These are phyloP conservation scores for Neolamprologus hecqui DNA, from an alignment of 2,113 vertebrate genomes.

Conservation along the genomic window DNA sequence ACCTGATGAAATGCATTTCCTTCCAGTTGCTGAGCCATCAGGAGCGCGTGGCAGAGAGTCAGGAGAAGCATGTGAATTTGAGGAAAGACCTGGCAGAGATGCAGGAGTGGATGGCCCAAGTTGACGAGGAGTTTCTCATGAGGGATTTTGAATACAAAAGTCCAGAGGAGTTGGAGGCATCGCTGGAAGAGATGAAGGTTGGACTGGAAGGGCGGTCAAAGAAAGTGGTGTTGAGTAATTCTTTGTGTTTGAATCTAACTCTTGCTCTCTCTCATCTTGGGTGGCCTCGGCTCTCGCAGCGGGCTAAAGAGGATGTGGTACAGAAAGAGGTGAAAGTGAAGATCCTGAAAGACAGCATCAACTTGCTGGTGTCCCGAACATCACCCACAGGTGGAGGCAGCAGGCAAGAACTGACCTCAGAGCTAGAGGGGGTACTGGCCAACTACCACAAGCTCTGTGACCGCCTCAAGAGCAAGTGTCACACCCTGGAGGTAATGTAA, in stretches of 20 bases:
- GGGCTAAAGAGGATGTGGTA: conserved; percentile 93
- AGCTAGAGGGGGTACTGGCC: conserved; percentile 80
- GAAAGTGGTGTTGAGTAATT: neutral
- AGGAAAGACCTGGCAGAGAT: conserved; percentile 96
- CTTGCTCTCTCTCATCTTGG: neutral
- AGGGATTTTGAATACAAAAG: conserved; percentile 95
- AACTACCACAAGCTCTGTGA: conserved; percentile 95
- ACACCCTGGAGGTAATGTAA: conserved; percentile 86
- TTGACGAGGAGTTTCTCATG: conserved; percentile 95
- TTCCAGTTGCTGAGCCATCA: conserved; percentile 81
- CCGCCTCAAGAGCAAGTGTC: conserved; percentile 91
- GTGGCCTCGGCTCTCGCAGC: conserved; percentile 59
- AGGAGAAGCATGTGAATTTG: conserved; percentile 87
- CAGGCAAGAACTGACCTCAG: conserved; percentile 77
- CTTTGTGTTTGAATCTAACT: neutral
- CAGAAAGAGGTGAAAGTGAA: conserved; percentile 98
- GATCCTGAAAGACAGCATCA: conserved; percentile 96
- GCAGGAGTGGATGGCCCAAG: conserved; percentile 96
- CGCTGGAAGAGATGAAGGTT: conserved; percentile 97
- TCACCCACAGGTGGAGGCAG: conserved; percentile 68
- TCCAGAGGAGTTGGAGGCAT: conserved; percentile 87
- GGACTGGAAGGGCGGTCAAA: neutral
- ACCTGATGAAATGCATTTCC: neutral
- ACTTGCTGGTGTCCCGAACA: conserved; percentile 75
- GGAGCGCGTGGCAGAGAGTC: conserved; percentile 79